phyloP scores from a whole-genome alignment of 2,888 invertebrate genomes.

The Schizotus pectinicornis region DNA sequence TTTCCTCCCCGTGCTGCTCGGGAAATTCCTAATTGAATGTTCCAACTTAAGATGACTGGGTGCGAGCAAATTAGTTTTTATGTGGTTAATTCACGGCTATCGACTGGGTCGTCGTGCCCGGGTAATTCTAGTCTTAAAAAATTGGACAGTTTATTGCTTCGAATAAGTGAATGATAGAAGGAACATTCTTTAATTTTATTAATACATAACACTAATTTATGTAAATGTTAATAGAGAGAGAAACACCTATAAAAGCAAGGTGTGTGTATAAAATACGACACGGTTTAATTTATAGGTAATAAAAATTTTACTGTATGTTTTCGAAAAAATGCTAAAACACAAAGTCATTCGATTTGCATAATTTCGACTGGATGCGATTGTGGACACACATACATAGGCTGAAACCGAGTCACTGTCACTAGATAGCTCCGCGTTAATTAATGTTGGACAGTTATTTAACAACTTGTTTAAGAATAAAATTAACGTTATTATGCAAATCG shows the following conservation, averaged over 20 bases:
- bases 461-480: constrained; percentile 35
- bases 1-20: too few species aligned
- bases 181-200: constrained; percentile 30
- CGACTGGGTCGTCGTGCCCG: too few species aligned
- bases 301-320: constrained; percentile 33
- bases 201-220: constrained; percentile 32
- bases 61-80: too few species aligned
- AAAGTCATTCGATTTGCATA: constrained; percentile 27
- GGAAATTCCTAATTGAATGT: too few species aligned
- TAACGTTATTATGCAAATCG: constrained; percentile 33
- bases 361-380: constrained; percentile 24
- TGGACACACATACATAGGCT: constrained; percentile 4
- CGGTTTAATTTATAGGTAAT: constrained; percentile 35
- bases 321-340: constrained; percentile 29
- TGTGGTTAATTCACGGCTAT: too few species aligned
- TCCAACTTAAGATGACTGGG: too few species aligned
- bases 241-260: constrained; percentile 31
- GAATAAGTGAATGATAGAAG: constrained; percentile 23
- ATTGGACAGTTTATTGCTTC: too few species aligned
- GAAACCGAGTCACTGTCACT: constrained; percentile 19
- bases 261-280: constrained; percentile 36
- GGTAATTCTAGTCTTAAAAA: too few species aligned
- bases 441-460: constrained; percentile 33
- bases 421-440: constrained; percentile 30
- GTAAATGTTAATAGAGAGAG: constrained; percentile 30